These are phyloP conservation scores for Acronicta alni DNA, from an alignment of 2,888 invertebrate species.

Conservation along the genomic window DNA sequence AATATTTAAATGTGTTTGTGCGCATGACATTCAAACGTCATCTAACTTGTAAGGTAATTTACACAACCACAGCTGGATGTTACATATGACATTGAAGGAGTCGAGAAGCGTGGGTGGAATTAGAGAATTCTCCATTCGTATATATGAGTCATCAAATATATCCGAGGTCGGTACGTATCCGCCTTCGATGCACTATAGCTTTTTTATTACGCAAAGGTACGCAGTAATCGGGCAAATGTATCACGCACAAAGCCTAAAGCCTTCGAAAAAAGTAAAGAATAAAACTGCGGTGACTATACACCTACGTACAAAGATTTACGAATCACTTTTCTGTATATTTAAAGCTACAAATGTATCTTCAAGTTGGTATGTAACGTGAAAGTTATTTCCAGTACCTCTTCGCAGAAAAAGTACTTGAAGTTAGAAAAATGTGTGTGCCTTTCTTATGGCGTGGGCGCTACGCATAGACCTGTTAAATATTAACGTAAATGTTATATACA, in stretches of 20 bases:
- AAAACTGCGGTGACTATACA: conserved; percentile 49
- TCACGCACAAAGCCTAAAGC: conserved; percentile 53
- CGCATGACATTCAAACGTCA: conserved; percentile 10
- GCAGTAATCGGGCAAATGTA: conserved; percentile 48
- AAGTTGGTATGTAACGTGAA: conserved; percentile 28
- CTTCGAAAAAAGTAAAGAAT: conserved; percentile 47
- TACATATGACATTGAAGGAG: conserved; percentile 58
- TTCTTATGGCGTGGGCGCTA: background rate
- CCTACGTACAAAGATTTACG: conserved; percentile 48
- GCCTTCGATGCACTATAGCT: conserved; percentile 63
- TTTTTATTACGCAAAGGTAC: conserved; percentile 61
- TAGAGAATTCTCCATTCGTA: conserved; percentile 57
- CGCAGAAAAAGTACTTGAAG: conserved; percentile 1
- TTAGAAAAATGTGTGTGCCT: background rate
- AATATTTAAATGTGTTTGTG: too few species aligned
- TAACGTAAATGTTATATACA: too few species aligned
- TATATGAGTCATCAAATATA: conserved; percentile 76
- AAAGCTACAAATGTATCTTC: conserved; percentile 29
- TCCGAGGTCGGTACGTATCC: conserved; percentile 79
- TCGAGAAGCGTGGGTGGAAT: conserved; percentile 65
- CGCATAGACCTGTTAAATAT: background rate
- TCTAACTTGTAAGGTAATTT: conserved; percentile 45
- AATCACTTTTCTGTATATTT: conserved; percentile 45
- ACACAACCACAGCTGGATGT: conserved; percentile 9
- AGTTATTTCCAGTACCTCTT: conserved; percentile 23